Base-by-base conservation (phyloP, 1,140 invertebrate species). In the Heterodera schachtii region DNA sequence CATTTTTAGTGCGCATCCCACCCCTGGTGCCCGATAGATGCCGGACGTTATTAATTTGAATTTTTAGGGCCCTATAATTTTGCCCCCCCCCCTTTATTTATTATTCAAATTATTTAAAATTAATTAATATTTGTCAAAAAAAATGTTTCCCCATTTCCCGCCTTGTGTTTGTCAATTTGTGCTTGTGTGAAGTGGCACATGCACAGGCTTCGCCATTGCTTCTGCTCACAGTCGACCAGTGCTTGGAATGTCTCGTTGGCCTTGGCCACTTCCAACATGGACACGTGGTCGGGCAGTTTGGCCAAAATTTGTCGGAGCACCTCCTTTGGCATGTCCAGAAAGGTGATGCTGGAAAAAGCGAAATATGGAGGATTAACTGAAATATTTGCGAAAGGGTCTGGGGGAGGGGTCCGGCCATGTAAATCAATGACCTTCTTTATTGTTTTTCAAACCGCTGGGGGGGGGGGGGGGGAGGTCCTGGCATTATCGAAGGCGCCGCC, bases 251-350 rank as follows among this genome's bases (percentile, higher is more conserved):
- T 92, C 76, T 91, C 91, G 91, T 93, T 94, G 4, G 94, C 93
- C 92, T 91, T 93, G 84, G 91, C 93, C 7, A 93, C 92, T 73
- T 92, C 93, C 84, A 95, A 93, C 86, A 98, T 92, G 90, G 98
- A 96, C 88, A 93, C 93, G 90, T 97, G 95, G 91, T 98, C 95
- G 78, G 94, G 93, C 85, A 98, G 93, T 84, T 95, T 93, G 16
- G 95, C 91, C 73, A 98, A 92, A 75, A 99, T 95, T 90, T 96
- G 94, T 66, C 96, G 93, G 64, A 98, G 93, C 87, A 96, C 95
- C 90, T 98, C 97, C 87, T 95, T 94, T 41, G 97, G 97, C 73
- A 99, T 91, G 90, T 98, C 94, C 67, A 94, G 92, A 86, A 98
- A 93, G 86, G 94, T 94, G 19, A 78, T 78, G 21, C 70, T 71